Evolutionary conservation across 2,888 invertebrate species (phyloP), one percentile per base, ranked within the genome.

Genomic region (Orchesellides sinensis): DNA sequence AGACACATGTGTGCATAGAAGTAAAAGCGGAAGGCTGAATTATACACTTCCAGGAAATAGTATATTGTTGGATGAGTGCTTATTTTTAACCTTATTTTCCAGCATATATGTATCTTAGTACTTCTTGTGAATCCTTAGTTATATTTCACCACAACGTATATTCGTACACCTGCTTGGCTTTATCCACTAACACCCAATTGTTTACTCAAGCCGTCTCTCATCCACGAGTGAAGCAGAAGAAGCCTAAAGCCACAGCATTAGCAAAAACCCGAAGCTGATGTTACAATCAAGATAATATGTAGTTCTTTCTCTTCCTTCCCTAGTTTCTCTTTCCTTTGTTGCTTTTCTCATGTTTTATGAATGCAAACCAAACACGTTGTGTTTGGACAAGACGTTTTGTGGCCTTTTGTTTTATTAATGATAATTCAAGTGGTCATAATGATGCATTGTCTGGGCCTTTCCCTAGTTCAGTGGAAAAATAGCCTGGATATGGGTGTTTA

Each of bases 371-470:
- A 74, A 74, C 74, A 74, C 27, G 49, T 25, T 5, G 25, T 56
- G 52, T 66, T 77, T 32, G 54, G 59, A 19, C 32, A 66, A 66
- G 54, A 66, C 65, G 56, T 40, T 68, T 47, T 75, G 52, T 66
- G 14, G 54, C 29, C 66, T 56, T 74, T 77, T 77, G 77, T 74
- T 74, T 74, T 74, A 74, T 65, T 65, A 74, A 74, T 74, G 74
- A 74, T 74, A 74, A 74, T 74, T 74, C 74, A 74, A 74, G 65
- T 74, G 74, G 74, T 74, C 74, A 65, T 74, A 74, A 74, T 65
- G 74, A 74, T 74, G 74, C 74, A 74, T 74, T 65, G 74, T 35
- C 32, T 61, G 29, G 29, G n/a, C 19, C 32, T 61, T 25, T 29
- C 17, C 14, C 61, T 29, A 29, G 52, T 12, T 56, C 27, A 1